Conservation (phyloP, 1,140 invertebrate genomes). For the Leptoteleia sp. region DNA sequence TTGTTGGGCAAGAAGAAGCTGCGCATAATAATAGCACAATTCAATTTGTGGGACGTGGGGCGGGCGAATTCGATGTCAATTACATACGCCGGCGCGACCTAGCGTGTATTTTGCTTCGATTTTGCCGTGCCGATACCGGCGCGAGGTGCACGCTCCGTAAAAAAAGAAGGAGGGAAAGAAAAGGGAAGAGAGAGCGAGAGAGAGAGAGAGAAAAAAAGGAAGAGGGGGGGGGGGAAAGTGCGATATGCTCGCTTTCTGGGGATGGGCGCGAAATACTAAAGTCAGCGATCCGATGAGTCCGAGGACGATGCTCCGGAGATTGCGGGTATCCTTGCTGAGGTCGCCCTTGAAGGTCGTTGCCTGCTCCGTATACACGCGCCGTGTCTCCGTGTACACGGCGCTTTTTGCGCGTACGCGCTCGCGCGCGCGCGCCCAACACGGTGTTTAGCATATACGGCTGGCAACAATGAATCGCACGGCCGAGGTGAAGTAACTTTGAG, state of each 20-base stretch:
- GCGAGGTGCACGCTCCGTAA: slow-evolving; percentile 10
- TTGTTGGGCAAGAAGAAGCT: not conserved
- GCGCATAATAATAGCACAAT: not conserved
- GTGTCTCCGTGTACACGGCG: slow-evolving; percentile 40
- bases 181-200: too few species aligned
- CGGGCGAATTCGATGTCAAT: slow-evolving; percentile 20
- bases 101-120: slow-evolving; percentile 16
- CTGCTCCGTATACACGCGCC: slow-evolving; percentile 56
- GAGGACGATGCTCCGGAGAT: slow-evolving; percentile 67
- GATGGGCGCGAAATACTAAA: slow-evolving; percentile 52
- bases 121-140: slow-evolving; percentile 20
- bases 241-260: slow-evolving; percentile 44
- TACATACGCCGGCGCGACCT: slow-evolving; percentile 8
- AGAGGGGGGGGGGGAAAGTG: too few species aligned
- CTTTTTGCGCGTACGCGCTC: slow-evolving; percentile 24
- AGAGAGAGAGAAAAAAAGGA: too few species aligned
- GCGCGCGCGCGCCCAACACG: not conserved
- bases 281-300: slow-evolving; percentile 57
- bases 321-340: slow-evolving; percentile 67
- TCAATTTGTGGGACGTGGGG: not conserved
- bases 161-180: too few species aligned
- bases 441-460: slow-evolving; percentile 46
- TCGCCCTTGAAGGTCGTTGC: slow-evolving; percentile 68
- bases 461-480: slow-evolving; percentile 45
- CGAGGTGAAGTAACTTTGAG: slow-evolving; percentile 54